These are phyloP conservation scores for Sinopyrophorus schimmeli DNA, from an alignment of 2,888 invertebrate species.

Conservation along the genomic window DNA sequence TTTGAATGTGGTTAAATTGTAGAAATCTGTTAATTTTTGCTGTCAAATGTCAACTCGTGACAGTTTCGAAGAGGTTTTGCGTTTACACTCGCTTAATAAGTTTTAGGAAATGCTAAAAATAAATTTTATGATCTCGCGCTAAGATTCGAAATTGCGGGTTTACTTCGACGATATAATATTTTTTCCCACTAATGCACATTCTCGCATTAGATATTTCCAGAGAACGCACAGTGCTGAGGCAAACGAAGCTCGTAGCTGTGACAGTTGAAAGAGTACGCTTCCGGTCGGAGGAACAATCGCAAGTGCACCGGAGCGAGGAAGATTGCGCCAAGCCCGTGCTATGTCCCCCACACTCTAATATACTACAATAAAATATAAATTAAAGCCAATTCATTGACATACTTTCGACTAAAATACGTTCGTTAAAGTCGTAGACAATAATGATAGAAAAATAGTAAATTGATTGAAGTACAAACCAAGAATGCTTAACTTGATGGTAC, in stretches of 20 bases:
- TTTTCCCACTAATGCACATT: constrained; percentile 16
- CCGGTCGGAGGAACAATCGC: constrained; percentile 51
- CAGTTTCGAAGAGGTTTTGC: too few species aligned
- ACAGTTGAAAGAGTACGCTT: constrained; percentile 51
- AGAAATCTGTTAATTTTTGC: too few species aligned
- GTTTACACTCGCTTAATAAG: too few species aligned
- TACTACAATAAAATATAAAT: constrained; percentile 34
- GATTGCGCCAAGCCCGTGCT: constrained; percentile 47
- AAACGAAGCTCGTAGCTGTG: constrained; percentile 41
- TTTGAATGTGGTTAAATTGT: too few species aligned
- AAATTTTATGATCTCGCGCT: too few species aligned
- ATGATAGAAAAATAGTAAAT: too few species aligned
- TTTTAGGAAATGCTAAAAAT: too few species aligned
- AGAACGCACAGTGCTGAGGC: constrained; percentile 20
- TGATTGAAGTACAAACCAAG: too few species aligned
- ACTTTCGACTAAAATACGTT: constrained; percentile 20
- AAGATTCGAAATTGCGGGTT: not conserved
- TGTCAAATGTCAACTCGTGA: too few species aligned
- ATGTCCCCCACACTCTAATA: constrained; percentile 28
- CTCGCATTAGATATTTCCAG: constrained; percentile 14
- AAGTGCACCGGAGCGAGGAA: constrained; percentile 49
- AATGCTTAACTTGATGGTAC: too few species aligned
- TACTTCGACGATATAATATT: not conserved
- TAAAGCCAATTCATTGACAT: constrained; percentile 32
- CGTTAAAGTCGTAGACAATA: too few species aligned